Evolutionary conservation across 2,113 vertebrate species (phyloP).

Genomic region (Callithrix jacchus): DNA sequence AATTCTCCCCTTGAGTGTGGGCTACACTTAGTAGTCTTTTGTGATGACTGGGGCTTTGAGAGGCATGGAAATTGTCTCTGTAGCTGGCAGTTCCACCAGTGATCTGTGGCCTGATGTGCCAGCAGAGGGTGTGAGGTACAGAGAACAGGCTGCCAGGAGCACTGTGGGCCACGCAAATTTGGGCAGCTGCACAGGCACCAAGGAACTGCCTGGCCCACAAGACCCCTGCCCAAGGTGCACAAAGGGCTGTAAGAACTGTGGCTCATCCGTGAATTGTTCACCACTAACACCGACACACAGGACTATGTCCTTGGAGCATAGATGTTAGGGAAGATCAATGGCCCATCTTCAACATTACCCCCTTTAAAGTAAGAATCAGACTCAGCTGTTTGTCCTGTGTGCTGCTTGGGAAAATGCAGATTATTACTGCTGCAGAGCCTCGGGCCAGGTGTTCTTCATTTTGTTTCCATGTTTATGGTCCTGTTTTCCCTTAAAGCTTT

Average conservation of each 20-base stretch:
- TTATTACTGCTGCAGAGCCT: background rate
- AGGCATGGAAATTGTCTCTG: constrained; percentile 11
- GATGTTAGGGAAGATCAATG: constrained; percentile 60
- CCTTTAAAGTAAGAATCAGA: constrained; percentile 12
- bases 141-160: background rate
- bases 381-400: background rate
- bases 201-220: background rate
- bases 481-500: background rate
- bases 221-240: background rate
- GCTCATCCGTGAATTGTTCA: background rate
- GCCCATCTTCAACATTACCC: constrained; percentile 49
- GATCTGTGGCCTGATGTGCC: constrained; percentile 18
- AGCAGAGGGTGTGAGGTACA: background rate
- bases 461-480: background rate
- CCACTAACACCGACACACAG: too few species aligned
- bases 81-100: background rate
- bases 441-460: background rate
- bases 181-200: background rate
- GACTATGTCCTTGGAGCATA: constrained; percentile 35
- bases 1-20: background rate
- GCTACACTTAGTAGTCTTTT: background rate
- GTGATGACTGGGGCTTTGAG: background rate
- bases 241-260: background rate
- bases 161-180: background rate
- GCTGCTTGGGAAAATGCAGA: accelerated